These are phyloP conservation scores for Arnoldichthys spilopterus DNA, from an alignment of 2,797 vertebrate genomes.

Conservation along the genomic window DNA sequence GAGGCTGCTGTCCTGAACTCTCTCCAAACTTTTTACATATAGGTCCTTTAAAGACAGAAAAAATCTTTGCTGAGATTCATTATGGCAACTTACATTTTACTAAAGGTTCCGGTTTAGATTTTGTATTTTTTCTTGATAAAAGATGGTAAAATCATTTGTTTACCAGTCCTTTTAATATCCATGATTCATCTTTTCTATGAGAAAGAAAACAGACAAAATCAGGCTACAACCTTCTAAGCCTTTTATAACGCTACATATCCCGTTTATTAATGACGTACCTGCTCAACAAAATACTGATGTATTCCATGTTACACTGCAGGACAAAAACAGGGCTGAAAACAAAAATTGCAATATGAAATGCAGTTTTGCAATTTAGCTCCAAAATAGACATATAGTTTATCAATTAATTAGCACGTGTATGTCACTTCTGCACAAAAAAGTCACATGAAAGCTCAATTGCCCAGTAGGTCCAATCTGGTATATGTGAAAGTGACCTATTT, in stretches of 20 bases:
- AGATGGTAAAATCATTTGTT: slow-evolving; percentile 45
- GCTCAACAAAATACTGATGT: slow-evolving; percentile 83
- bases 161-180: slow-evolving; percentile 93
- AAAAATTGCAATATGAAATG: slow-evolving; percentile 17
- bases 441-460: not conserved
- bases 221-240: not conserved
- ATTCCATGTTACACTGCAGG: slow-evolving; percentile 88
- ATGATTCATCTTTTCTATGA: slow-evolving; percentile 89
- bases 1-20: slow-evolving; percentile 81
- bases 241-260: not conserved
- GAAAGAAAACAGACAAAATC: slow-evolving; percentile 35
- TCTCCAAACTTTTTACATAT: slow-evolving; percentile 81
- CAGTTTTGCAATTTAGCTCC: not conserved
- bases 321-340: slow-evolving; percentile 87
- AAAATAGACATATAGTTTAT: not conserved
- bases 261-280: slow-evolving; percentile 76
- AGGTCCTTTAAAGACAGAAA: slow-evolving; percentile 77
- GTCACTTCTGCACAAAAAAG: not conserved
- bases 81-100: not conserved
- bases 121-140: not conserved
- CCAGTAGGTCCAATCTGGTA: not conserved
- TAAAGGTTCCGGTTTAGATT: not conserved
- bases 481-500: no score
- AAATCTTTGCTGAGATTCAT: not conserved
- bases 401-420: not conserved